Base-by-base conservation (phyloP, 1,140 invertebrate genomes). In the Euschistus heros region DNA sequence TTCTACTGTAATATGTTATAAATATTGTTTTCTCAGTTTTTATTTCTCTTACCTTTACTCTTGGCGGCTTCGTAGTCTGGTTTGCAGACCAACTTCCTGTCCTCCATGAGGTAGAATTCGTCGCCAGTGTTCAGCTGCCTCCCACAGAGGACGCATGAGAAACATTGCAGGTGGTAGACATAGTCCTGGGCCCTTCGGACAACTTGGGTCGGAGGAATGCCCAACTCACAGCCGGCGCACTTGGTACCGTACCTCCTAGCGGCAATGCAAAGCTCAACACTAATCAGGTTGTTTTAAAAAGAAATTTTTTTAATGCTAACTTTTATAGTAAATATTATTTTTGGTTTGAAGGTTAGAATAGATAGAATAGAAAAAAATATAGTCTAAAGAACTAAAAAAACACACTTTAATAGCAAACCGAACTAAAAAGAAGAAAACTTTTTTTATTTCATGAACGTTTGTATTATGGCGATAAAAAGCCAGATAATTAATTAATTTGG, bases 41-140 rank as follows among this genome's bases (percentile, higher is more conserved):
- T 37, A 13, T 37, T 10, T 37, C 15, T 5, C 33, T 61, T 73
- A 91, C 91, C 91, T 88, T 94, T 92, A 37, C 89, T 87, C 77
- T 92, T 92, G 37, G 92, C 93, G 22, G 92, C 87, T 75, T 97
- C 91, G 78, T 97, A 98, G 77, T 98, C 96, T 1, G 91, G 86
- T 75, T 97, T 98, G 78, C 96, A 99, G 52, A 98, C 92, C 61
- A 98, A 84, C 77, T 95, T 97, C 66, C 92, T 85, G 77, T 98
- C 94, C 75, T 98, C 95, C 87, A 98, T 94, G 42, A 98, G 85
- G 75, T 98, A 97, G 77, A 97, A 96, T 74, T 98, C 94, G 75
- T 98, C 96, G 0, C 94, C 96, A 2, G 96, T 98, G 75, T 95
- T 94, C 60, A 99, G 84, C 70, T 94, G 92, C 67, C 94, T 81